Evolutionary conservation across 2,888 invertebrate genomes (phyloP).

Genomic region (Orgyia antiqua): DNA sequence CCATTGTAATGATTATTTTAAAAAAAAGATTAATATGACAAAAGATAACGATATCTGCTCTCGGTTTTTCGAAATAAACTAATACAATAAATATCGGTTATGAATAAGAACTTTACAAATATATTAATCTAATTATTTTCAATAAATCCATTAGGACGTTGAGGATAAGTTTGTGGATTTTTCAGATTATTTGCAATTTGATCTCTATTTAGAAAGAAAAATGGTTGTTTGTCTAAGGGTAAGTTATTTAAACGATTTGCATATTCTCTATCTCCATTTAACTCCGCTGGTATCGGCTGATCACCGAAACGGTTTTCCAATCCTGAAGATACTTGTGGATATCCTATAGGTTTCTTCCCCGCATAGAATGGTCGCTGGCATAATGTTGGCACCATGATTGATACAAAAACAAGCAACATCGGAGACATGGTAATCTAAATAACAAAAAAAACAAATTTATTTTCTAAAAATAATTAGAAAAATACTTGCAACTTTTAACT

Average conservation of each 20-base stretch:
- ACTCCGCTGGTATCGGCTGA: slow-evolving; percentile 15
- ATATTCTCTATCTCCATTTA: slow-evolving; percentile 35
- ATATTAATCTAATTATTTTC: not conserved
- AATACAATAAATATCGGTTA: no score
- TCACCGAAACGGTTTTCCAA: slow-evolving; percentile 9
- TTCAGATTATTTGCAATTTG: slow-evolving; percentile 26
- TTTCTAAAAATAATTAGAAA: no score
- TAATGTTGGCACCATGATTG: slow-evolving; percentile 17
- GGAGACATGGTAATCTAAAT: slow-evolving; percentile 16
- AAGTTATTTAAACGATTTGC: slow-evolving; percentile 13
- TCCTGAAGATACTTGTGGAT: slow-evolving; percentile 6
- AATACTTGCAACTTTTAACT: no score
- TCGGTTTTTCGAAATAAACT: no score
- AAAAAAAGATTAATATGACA: no score
- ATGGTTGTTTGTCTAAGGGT: slow-evolving; percentile 27
- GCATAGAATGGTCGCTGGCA: slow-evolving; percentile 80
- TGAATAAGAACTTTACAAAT: no score
- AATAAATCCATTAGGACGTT: slow-evolving; percentile 11
- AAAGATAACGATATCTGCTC: no score
- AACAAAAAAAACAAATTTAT: no score
- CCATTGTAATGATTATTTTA: no score
- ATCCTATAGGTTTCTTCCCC: slow-evolving; percentile 18
- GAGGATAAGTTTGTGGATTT: slow-evolving; percentile 18
- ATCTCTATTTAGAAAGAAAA: slow-evolving; percentile 27
- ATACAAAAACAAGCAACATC: slow-evolving; percentile 9